Conservation (phyloP, 2,797 vertebrate species). For the Cuculus canorus region DNA sequence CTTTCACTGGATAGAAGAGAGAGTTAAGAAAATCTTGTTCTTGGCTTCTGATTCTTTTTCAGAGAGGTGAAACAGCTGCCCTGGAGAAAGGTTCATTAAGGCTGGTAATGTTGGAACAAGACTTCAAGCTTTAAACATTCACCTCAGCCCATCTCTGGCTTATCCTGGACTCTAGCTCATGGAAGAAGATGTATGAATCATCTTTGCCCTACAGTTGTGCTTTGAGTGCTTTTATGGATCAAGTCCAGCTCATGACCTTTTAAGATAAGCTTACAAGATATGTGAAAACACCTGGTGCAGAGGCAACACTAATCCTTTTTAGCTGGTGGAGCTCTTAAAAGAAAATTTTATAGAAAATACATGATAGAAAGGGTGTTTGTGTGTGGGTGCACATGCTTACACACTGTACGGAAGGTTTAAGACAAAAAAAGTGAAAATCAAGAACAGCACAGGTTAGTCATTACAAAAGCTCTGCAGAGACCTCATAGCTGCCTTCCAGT, state of each 20-base stretch:
- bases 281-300: background rate
- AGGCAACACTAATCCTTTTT: background rate
- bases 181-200: background rate
- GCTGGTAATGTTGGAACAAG: background rate
- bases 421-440: background rate
- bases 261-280: background rate
- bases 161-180: background rate
- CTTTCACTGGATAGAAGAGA: background rate
- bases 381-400: fast-evolving
- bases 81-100: background rate
- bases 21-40: background rate
- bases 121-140: background rate
- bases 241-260: background rate
- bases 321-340: background rate
- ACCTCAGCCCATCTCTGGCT: background rate
- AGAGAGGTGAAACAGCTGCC: background rate
- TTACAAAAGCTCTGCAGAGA: background rate
- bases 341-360: background rate
- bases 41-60: background rate
- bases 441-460: background rate
- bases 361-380: background rate
- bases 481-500: too few species aligned
- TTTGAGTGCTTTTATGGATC: background rate
- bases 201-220: background rate
- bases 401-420: background rate